Percentiles rank a stretch among this genome's conserved stretches.
These are phyloP conservation scores for Leucophora obtusa DNA, from an alignment of 2,888 invertebrate species.

Conservation along the genomic window DNA sequence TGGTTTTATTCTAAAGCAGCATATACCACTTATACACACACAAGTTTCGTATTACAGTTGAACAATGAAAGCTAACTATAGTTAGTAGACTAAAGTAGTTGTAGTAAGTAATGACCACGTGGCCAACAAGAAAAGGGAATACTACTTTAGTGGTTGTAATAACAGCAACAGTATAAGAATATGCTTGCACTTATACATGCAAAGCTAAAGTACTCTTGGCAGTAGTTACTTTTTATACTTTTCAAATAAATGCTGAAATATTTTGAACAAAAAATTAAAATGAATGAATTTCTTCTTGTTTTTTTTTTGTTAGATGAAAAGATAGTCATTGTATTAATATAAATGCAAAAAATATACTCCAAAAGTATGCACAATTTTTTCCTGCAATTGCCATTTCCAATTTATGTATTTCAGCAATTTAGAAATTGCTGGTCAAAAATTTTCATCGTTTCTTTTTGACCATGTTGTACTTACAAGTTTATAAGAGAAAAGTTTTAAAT, in stretches of 20 bases:
- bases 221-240: conserved; percentile 46
- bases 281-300: conserved; percentile 12
- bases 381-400: too few species aligned
- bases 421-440: too few species aligned
- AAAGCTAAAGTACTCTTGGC: conserved; percentile 37
- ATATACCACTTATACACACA: not conserved
- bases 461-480: conserved; percentile 3
- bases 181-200: not conserved
- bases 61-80: conserved; percentile 16
- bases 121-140: not conserved
- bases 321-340: conserved; percentile 5
- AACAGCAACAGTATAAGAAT: conserved; percentile 1
- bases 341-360: not conserved
- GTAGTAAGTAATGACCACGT: conserved; percentile 31
- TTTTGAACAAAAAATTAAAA: conserved; percentile 9
- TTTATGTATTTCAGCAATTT: too few species aligned
- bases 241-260: conserved; percentile 41
- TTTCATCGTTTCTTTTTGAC: not conserved
- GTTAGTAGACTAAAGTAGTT: not conserved
- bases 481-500: conserved; percentile 43
- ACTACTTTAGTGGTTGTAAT: not conserved
- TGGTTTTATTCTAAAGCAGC: not conserved
- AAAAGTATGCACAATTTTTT: not conserved
- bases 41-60: not conserved
- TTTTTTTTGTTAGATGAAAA: not conserved